These are phyloP conservation scores for Rhyzopertha dominica DNA, from an alignment of 1,140 invertebrate genomes.

Conservation along the genomic window DNA sequence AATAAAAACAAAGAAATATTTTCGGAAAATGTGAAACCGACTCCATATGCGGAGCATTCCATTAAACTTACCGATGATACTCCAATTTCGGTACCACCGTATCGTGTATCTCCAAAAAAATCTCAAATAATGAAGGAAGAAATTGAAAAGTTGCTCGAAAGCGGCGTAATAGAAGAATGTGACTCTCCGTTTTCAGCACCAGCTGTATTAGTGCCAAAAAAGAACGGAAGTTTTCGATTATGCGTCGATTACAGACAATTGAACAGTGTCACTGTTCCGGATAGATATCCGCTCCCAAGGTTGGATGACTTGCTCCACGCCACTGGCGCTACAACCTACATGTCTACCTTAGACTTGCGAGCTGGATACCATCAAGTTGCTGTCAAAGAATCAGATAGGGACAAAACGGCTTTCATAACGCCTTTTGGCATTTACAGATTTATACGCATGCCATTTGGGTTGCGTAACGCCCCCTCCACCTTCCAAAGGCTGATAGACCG, in stretches of 20 bases:
- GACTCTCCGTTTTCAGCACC: conserved; percentile 44
- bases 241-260: conserved; percentile 48
- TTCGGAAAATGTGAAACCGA: not conserved
- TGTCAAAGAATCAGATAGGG: conserved; percentile 1
- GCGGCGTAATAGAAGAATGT: conserved; percentile 41
- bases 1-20: not conserved
- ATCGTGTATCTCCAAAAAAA: conserved; percentile 12
- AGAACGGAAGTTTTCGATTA: conserved; percentile 42
- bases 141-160: conserved; percentile 30
- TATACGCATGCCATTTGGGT: conserved; percentile 45
- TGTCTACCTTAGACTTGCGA: conserved; percentile 48
- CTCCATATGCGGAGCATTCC: not conserved
- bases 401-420: conserved; percentile 45
- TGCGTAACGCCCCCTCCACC: conserved; percentile 41
- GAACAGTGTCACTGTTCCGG: conserved; percentile 36
- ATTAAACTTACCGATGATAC: not conserved
- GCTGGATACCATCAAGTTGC: conserved; percentile 15
- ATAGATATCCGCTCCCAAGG: conserved; percentile 22
- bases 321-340: conserved; percentile 46
- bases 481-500: conserved; percentile 43
- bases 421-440: conserved; percentile 43
- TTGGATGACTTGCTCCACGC: conserved; percentile 46
- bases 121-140: conserved; percentile 8
- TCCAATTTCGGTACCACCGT: conserved; percentile 11
- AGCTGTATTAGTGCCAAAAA: conserved; percentile 44